These are phyloP conservation scores for Diogma glabrata DNA, from an alignment of 2,888 invertebrate species.

Conservation along the genomic window DNA sequence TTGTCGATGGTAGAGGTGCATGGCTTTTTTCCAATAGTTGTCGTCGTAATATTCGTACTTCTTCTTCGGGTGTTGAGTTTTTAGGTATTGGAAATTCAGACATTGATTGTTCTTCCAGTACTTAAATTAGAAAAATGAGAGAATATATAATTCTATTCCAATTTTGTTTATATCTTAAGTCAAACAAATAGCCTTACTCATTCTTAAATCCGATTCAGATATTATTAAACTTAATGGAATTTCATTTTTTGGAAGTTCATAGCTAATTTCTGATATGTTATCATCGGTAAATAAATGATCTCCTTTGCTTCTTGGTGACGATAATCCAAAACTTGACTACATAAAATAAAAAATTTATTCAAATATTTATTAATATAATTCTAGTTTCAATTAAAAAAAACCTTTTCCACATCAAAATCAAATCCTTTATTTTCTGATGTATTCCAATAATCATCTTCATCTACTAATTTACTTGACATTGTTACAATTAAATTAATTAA, in stretches of 20 bases:
- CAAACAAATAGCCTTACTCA: constrained; percentile 14
- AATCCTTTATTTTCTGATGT: constrained; percentile 59
- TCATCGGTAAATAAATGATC: constrained; percentile 22
- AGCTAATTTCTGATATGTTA: constrained; percentile 32
- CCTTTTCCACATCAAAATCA: constrained; percentile 59
- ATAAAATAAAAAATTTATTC: constrained; percentile 9
- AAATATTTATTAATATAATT: not conserved
- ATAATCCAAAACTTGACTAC: not conserved
- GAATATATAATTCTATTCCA: constrained; percentile 19
- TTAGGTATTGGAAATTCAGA: constrained; percentile 34
- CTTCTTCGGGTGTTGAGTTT: constrained; percentile 33
- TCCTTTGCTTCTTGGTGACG: not conserved
- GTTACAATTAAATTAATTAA: no score
- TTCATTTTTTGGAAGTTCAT: constrained; percentile 29
- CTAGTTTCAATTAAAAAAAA: not conserved
- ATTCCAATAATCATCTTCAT: constrained; percentile 70
- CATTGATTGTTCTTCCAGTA: constrained; percentile 44
- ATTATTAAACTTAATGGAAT: constrained; percentile 32
- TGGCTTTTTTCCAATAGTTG: constrained; percentile 21
- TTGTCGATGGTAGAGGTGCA: constrained; percentile 28
- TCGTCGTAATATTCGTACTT: constrained; percentile 30
- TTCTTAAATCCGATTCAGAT: constrained; percentile 28
- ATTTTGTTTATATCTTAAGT: not conserved
- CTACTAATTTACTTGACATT: constrained; percentile 25
- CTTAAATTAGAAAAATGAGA: constrained; percentile 26